A percentile compares a stretch with the other conserved stretches of the same genome.
These are phyloP conservation scores for Gila robusta DNA, from an alignment of 2,797 vertebrate species.

Conservation along the genomic window DNA sequence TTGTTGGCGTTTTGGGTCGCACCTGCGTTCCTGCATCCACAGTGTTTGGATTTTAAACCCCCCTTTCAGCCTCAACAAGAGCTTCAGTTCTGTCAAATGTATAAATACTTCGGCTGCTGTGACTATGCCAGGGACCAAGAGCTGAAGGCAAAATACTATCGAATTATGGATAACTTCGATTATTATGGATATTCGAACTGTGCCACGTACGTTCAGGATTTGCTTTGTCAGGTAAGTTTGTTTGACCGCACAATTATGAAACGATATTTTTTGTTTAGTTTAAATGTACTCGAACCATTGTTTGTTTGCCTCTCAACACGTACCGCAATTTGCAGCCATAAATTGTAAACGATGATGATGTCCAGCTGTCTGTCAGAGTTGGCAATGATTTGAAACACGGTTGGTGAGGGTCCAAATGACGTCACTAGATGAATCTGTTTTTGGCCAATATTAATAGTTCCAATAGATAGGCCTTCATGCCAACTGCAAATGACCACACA, in stretches of 20 bases:
- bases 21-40: conserved; percentile 83
- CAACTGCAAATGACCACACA: not conserved
- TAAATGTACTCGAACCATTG: not conserved
- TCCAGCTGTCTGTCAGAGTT: not conserved
- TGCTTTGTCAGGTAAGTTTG: conserved; percentile 91
- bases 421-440: conserved; percentile 1
- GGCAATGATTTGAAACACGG: not conserved
- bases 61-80: conserved; percentile 86
- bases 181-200: conserved; percentile 78
- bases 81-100: conserved; percentile 88
- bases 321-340: not conserved
- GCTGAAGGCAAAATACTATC: conserved; percentile 83
- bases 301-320: not conserved
- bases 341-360: not conserved
- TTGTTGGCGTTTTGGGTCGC: conserved; percentile 54
- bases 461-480: not conserved
- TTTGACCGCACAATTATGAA: not conserved
- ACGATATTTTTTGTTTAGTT: not conserved
- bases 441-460: not conserved
- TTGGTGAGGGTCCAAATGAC: not conserved
- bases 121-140: conserved; percentile 81
- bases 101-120: conserved; percentile 92
- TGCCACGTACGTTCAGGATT: conserved; percentile 86
- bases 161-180: conserved; percentile 80
- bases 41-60: conserved; percentile 96